Evolutionary conservation across 2,888 invertebrate genomes (phyloP).

Genomic region (Hedychridium roseum): DNA sequence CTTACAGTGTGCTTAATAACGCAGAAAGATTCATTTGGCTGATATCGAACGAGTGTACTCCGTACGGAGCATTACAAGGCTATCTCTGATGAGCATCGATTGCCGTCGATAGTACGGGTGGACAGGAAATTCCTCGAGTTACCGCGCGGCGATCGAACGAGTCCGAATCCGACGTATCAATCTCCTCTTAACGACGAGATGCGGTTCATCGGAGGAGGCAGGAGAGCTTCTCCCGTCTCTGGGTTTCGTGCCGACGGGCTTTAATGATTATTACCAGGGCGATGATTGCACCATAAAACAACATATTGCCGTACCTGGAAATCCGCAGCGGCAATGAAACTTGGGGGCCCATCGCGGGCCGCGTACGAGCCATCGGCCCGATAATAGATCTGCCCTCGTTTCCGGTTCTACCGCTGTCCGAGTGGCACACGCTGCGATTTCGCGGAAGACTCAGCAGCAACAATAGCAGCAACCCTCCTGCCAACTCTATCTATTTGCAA

Average conservation of each 20-base stretch:
- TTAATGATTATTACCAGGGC: constrained; percentile 50
- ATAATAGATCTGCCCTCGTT: constrained; percentile 40
- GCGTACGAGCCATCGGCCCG: constrained; percentile 28
- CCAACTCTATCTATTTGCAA: too few relatives aligned
- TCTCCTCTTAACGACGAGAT: constrained; percentile 26
- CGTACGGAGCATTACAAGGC: too few relatives aligned
- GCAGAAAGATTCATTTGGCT: too few relatives aligned
- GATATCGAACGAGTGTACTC: too few relatives aligned
- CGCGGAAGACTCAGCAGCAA: too few relatives aligned
- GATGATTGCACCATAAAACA: constrained; percentile 52
- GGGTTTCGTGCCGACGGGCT: constrained; percentile 24
- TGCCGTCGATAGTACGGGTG: too few relatives aligned
- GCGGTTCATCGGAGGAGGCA: constrained; percentile 10
- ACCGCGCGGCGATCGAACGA: too few relatives aligned
- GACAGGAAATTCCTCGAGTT: too few relatives aligned
- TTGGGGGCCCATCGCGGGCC: constrained; percentile 17
- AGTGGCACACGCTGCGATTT: too few relatives aligned
- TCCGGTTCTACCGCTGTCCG: constrained; percentile 42
- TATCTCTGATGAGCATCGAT: too few relatives aligned
- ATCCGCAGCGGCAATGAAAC: constrained; percentile 33
- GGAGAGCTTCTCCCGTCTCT: not conserved
- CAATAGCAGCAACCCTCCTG: too few relatives aligned
- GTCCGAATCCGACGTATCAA: constrained; percentile 15
- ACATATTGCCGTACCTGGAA: constrained; percentile 47
- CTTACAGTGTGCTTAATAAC: too few relatives aligned